Conservation (phyloP, 2,888 invertebrate genomes). For the Embidobia sp. region DNA sequence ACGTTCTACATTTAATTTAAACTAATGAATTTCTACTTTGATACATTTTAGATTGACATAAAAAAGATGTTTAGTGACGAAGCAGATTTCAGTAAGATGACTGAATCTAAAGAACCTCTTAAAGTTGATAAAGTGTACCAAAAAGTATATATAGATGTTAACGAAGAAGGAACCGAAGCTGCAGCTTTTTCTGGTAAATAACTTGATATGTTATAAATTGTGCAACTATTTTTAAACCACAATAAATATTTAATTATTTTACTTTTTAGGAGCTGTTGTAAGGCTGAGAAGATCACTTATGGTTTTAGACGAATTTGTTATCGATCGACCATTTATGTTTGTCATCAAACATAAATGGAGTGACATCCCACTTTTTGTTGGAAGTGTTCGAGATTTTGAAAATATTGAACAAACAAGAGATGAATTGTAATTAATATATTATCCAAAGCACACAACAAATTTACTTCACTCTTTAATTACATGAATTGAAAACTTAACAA, state of each 20-base stretch:
- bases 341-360: conserved; percentile 74
- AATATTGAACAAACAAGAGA: conserved; percentile 67
- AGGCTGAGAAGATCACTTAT: conserved; percentile 70
- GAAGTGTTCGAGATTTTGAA: conserved; percentile 73
- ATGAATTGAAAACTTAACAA: too few relatives aligned
- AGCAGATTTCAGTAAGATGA: conserved; percentile 81
- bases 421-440: conserved; percentile 72
- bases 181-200: conserved; percentile 83
- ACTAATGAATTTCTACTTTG: too few relatives aligned
- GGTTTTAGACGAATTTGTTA: conserved; percentile 73
- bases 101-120: conserved; percentile 72
- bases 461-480: too few relatives aligned
- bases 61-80: conserved; percentile 77
- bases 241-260: conserved; percentile 7
- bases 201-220: too few relatives aligned
- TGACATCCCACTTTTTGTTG: conserved; percentile 75
- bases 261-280: conserved; percentile 69
- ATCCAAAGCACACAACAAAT: background rate
- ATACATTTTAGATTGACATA: conserved; percentile 79
- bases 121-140: conserved; percentile 82
- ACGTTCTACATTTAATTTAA: too few relatives aligned
- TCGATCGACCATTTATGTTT: conserved; percentile 80
- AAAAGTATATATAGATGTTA: conserved; percentile 83
- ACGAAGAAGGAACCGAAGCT: conserved; percentile 84
- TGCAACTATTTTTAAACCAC: too few relatives aligned